Percentiles rank a stretch among this genome's conserved stretches.
phyloP scores from a whole-genome alignment of 1,140 invertebrate species.

The Drosophila nannoptera region DNA sequence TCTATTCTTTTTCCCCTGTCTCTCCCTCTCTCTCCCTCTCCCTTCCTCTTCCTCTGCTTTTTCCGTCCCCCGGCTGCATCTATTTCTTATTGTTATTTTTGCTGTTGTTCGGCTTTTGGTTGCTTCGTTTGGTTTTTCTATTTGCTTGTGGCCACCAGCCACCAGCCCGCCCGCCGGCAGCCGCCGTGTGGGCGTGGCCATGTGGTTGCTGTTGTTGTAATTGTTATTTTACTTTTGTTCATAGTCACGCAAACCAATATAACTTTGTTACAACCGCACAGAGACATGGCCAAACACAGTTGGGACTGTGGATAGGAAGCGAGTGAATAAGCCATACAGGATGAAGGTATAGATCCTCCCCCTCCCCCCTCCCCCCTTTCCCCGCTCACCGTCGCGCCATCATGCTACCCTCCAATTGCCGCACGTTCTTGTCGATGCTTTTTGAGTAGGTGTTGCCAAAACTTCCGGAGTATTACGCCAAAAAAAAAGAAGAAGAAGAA shows the following conservation, averaged over 20 bases:
- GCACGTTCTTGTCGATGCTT: slow-evolving; percentile 42
- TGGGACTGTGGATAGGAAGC: slow-evolving; percentile 23
- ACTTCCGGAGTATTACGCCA: slow-evolving; percentile 61
- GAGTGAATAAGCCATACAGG: slow-evolving; percentile 47
- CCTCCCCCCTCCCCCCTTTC: not conserved
- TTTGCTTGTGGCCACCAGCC: slow-evolving; percentile 66
- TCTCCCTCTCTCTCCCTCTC: not conserved
- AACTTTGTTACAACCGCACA: slow-evolving; percentile 75
- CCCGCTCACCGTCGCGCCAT: no score
- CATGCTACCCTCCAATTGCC: not conserved
- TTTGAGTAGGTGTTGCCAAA: slow-evolving; percentile 76
- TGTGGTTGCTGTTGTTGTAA: slow-evolving; percentile 61
- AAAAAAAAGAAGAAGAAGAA: slow-evolving; percentile 60
- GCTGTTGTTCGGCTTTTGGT: slow-evolving; percentile 39
- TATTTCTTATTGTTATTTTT: slow-evolving; percentile 45
- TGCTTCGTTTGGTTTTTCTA: slow-evolving; percentile 59
- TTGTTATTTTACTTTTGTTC: slow-evolving; percentile 76
- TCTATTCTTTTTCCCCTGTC: slow-evolving; percentile 27
- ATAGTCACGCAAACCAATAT: slow-evolving; percentile 77
- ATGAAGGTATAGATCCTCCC: slow-evolving; percentile 27
- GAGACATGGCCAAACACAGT: slow-evolving; percentile 61
- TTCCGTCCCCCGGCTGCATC: slow-evolving; percentile 9
- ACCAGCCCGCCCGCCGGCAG: no score
- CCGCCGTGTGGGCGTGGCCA: slow-evolving; percentile 26
- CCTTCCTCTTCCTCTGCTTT: slow-evolving; percentile 3